A percentile compares a stretch with the other conserved stretches of the same genome.
These are phyloP conservation scores for Tachina lurida DNA, from an alignment of 2,888 invertebrate genomes.

Conservation along the genomic window DNA sequence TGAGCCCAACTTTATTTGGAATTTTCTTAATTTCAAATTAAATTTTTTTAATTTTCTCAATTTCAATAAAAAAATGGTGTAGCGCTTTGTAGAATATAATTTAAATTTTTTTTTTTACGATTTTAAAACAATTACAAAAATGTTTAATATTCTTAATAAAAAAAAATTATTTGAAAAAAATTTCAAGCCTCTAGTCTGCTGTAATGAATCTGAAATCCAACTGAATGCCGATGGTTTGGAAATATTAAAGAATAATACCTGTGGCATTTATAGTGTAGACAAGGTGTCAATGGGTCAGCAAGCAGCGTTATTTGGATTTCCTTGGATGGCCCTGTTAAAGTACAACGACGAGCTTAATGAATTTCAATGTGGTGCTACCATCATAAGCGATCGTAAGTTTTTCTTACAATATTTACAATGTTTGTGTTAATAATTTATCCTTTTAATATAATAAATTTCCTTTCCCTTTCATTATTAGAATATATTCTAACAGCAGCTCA, in stretches of 20 bases:
- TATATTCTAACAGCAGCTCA: slow-evolving; percentile 79
- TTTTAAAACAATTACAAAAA: too few relatives aligned
- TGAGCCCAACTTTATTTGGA: too few relatives aligned
- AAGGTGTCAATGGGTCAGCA: slow-evolving; percentile 86
- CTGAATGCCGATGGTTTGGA: slow-evolving; percentile 76
- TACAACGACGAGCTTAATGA: slow-evolving; percentile 82
- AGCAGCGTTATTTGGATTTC: slow-evolving; percentile 86
- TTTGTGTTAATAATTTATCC: background rate
- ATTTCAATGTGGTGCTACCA: slow-evolving; percentile 81
- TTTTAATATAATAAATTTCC: background rate
- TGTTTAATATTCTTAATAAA: background rate
- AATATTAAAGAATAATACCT: slow-evolving; percentile 78
- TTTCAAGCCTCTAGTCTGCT: slow-evolving; percentile 76
- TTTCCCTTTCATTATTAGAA: slow-evolving; percentile 30
- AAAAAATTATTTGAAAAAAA: background rate
- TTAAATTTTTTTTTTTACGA: too few relatives aligned
- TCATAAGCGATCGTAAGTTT: slow-evolving; percentile 78
- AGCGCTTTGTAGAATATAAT: too few relatives aligned
- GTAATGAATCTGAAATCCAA: slow-evolving; percentile 73
- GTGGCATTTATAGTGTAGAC: slow-evolving; percentile 85
- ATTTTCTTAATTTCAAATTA: too few relatives aligned
- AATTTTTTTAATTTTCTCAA: too few relatives aligned
- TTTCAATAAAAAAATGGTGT: too few relatives aligned
- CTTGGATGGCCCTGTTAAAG: slow-evolving; percentile 89
- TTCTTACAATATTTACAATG: slow-evolving; percentile 61